These are phyloP conservation scores for Oscheius sp. DNA, from an alignment of 2,888 invertebrate species.

Conservation along the genomic window DNA sequence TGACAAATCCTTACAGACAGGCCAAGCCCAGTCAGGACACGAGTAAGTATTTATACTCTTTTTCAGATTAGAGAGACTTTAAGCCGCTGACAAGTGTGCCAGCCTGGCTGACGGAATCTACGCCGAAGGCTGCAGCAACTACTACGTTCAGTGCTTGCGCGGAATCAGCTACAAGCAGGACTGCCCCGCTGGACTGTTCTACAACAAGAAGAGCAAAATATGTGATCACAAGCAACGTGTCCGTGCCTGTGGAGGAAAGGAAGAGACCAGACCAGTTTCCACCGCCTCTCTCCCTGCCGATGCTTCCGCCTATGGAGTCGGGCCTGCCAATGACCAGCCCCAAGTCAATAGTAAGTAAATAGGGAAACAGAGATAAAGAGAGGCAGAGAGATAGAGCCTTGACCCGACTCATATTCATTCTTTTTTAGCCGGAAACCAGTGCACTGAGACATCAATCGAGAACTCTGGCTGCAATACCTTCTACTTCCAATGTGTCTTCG, in stretches of 20 bases:
- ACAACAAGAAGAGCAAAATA: conserved; percentile 48
- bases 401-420: too few relatives aligned
- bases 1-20: neutral
- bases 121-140: conserved; percentile 38
- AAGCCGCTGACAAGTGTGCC: conserved; percentile 38
- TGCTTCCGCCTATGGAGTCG: neutral
- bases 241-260: conserved; percentile 53
- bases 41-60: neutral
- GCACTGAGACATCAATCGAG: conserved; percentile 8
- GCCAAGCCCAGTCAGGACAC: neutral
- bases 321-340: neutral
- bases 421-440: conserved; percentile 22
- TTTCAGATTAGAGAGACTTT: too few relatives aligned
- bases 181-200: conserved; percentile 48
- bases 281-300: neutral
- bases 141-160: conserved; percentile 43
- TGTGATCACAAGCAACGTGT: conserved; percentile 48
- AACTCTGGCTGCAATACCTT: conserved; percentile 12
- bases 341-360: neutral
- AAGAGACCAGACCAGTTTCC: conserved; percentile 24
- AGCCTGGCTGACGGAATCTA: conserved; percentile 48
- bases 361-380: neutral
- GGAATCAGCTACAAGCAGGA: conserved; percentile 34
- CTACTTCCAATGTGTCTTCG: conserved; percentile 10
- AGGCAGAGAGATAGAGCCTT: too few relatives aligned